Percentiles rank a stretch among this genome's conserved stretches.
phyloP scores from a whole-genome alignment of 2,113 vertebrate genomes.

The Melanerpes formicivorus region DNA sequence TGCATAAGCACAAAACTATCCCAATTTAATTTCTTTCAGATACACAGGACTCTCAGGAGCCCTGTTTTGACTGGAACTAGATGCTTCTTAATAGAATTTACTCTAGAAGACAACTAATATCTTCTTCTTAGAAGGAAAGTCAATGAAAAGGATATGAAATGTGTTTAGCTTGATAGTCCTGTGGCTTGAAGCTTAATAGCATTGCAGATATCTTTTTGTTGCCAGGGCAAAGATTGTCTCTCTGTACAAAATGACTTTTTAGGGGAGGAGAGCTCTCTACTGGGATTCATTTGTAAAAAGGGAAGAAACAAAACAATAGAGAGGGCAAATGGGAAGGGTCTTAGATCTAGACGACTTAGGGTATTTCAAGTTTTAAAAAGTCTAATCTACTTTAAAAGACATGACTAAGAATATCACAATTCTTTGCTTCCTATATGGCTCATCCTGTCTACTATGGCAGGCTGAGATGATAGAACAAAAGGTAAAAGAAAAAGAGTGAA shows the following conservation, averaged over 20 bases:
- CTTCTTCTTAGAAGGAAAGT: neutral
- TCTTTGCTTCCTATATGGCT: neutral
- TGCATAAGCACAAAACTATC: neutral
- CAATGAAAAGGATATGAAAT: neutral
- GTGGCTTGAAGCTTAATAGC: neutral
- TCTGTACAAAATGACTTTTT: neutral
- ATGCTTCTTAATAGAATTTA: neutral
- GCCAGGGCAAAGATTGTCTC: neutral
- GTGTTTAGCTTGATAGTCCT: neutral
- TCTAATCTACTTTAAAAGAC: neutral
- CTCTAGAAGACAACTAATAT: neutral
- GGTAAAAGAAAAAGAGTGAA: neutral
- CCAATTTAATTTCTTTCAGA: neutral
- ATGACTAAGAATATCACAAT: accelerated
- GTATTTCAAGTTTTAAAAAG: neutral
- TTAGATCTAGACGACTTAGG: accelerated
- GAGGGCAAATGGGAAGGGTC: accelerated
- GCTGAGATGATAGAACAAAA: neutral
- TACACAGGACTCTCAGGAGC: neutral
- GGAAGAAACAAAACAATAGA: accelerated
- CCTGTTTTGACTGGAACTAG: neutral
- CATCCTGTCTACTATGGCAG: neutral
- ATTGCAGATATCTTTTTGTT: neutral
- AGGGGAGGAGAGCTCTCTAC: neutral
- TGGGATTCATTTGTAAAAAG: neutral